Evolutionary conservation across 2,888 invertebrate genomes (phyloP).

Genomic region (Ariolimax columbianus): DNA sequence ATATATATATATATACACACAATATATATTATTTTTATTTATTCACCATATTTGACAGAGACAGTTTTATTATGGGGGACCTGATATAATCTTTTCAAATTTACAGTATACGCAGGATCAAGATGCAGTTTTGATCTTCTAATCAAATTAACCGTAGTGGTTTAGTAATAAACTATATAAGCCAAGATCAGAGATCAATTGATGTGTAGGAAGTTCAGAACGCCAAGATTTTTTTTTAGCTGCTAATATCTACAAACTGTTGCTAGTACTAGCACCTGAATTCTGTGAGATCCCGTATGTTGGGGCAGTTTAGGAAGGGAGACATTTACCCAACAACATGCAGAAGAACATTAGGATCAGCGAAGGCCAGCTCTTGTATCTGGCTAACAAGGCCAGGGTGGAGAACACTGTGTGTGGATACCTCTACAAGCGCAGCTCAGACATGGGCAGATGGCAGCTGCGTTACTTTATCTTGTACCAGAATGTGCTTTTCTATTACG

Average conservation of each 20-base stretch:
- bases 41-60: too few species aligned
- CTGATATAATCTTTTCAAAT: too few species aligned
- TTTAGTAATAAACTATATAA: too few species aligned
- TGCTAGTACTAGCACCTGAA: not conserved
- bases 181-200: not conserved
- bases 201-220: not conserved
- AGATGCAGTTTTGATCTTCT: too few species aligned
- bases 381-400: conserved; percentile 91
- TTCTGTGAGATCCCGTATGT: not conserved
- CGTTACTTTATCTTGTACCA: conserved; percentile 82
- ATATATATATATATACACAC: too few species aligned
- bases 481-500: conserved; percentile 94
- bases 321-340: conserved; percentile 80
- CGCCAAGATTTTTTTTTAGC: not conserved
- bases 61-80: too few species aligned
- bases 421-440: conserved; percentile 90
- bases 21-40: too few species aligned
- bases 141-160: too few species aligned
- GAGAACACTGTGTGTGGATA: conserved; percentile 90
- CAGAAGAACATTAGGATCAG: conserved; percentile 91
- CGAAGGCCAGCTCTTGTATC: conserved; percentile 88
- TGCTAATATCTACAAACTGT: not conserved
- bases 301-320: not conserved
- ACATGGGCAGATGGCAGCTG: conserved; percentile 91
- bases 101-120: too few species aligned